Evolutionary conservation across 1,140 invertebrate species (phyloP).

Genomic region (Dendrolimus punctatus): DNA sequence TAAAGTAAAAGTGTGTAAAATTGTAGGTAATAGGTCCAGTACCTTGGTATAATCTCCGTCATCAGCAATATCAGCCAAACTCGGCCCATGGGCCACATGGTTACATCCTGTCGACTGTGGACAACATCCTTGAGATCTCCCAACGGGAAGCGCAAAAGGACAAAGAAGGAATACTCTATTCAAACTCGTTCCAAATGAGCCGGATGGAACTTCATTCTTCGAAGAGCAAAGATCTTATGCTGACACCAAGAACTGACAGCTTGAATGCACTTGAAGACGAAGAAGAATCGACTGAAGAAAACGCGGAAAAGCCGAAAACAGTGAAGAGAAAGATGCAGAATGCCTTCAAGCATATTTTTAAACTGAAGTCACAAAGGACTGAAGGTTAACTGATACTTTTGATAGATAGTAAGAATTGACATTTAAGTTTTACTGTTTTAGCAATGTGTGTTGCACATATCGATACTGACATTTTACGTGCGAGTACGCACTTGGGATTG

Average conservation of each 20-base stretch:
- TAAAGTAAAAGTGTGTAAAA: background rate
- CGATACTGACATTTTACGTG: no score
- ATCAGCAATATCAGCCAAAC: slow-evolving; percentile 60
- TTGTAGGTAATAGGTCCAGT: slow-evolving; percentile 38
- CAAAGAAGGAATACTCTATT: slow-evolving; percentile 24
- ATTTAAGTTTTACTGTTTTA: no score
- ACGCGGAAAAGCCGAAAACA: slow-evolving; percentile 8
- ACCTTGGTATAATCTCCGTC: slow-evolving; percentile 54
- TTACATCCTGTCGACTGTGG: slow-evolving; percentile 34
- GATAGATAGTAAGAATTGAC: no score
- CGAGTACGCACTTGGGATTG: no score
- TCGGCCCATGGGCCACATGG: slow-evolving; percentile 45
- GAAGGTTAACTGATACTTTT: background rate
- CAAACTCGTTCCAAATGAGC: slow-evolving; percentile 18
- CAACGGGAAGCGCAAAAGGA: slow-evolving; percentile 19
- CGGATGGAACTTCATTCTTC: slow-evolving; percentile 13
- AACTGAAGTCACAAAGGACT: background rate
- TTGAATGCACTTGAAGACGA: slow-evolving; percentile 7
- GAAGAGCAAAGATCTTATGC: slow-evolving; percentile 8
- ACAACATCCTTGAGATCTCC: slow-evolving; percentile 26
- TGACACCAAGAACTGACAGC: slow-evolving; percentile 9
- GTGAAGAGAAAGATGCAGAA: slow-evolving; percentile 22
- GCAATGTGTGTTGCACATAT: no score
- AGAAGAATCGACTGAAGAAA: slow-evolving; percentile 4
- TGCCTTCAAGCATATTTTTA: slow-evolving; percentile 9